Evolutionary conservation across 2,113 vertebrate species (phyloP).

Genomic region (Alouatta palliata): DNA sequence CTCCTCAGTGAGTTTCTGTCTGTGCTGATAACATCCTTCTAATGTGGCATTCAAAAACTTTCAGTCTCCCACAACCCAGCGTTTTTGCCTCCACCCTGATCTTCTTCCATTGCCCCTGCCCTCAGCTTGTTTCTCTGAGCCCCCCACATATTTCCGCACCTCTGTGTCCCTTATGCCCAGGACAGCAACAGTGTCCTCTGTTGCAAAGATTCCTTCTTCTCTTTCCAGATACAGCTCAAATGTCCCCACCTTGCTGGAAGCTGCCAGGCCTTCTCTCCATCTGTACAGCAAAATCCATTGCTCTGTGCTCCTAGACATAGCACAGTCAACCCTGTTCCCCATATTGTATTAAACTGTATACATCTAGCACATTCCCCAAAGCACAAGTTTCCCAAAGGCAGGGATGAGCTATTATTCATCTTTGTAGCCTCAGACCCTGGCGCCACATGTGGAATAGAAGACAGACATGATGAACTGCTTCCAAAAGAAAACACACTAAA

Average conservation of each 20-base stretch:
- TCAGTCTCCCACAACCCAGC: not conserved
- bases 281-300: not conserved
- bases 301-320: not conserved
- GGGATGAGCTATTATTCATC: not conserved
- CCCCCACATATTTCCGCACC: not conserved
- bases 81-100: not conserved
- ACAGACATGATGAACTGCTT: not conserved
- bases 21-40: not conserved
- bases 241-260: not conserved
- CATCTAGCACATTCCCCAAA: too few species aligned
- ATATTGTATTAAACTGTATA: not conserved
- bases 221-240: not conserved
- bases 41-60: not conserved
- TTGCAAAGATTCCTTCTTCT: not conserved
- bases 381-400: not conserved
- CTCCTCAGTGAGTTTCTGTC: not conserved
- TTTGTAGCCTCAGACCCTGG: not conserved
- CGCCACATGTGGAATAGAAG: not conserved
- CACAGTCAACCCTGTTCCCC: not conserved
- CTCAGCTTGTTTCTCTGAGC: not conserved
- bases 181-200: not conserved
- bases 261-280: not conserved
- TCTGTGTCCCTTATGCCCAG: not conserved
- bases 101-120: not conserved
- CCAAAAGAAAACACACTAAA: conserved; percentile 28